These are phyloP conservation scores for Diloba caeruleocephala DNA, from an alignment of 2,888 invertebrate species.

Conservation along the genomic window DNA sequence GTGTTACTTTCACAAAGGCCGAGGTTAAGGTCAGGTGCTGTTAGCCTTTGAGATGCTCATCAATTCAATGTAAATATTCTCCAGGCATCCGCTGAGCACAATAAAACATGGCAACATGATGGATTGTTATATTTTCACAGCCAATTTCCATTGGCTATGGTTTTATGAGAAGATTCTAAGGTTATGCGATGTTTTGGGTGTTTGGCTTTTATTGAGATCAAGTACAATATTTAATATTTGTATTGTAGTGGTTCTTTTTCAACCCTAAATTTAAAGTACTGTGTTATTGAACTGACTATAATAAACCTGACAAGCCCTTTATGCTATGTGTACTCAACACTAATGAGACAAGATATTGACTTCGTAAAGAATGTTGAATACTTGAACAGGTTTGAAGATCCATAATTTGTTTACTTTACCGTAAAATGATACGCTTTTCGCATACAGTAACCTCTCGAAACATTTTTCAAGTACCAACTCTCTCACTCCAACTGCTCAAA, in stretches of 20 bases:
- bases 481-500: slow-evolving; percentile 19
- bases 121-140: slow-evolving; percentile 76
- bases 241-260: too few relatives aligned
- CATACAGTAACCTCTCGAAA: slow-evolving; percentile 2
- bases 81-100: slow-evolving; percentile 76
- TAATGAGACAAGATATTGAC: slow-evolving; percentile 14
- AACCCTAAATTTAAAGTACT: too few relatives aligned
- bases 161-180: slow-evolving; percentile 56
- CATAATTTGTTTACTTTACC: slow-evolving; percentile 40
- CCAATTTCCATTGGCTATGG: slow-evolving; percentile 61
- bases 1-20: slow-evolving; percentile 66
- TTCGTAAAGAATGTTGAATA: slow-evolving; percentile 29
- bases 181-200: slow-evolving; percentile 24
- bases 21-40: slow-evolving; percentile 78
- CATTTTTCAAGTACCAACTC: slow-evolving; percentile 26
- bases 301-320: too few relatives aligned
- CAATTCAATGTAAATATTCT: slow-evolving; percentile 86
- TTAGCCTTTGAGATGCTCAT: slow-evolving; percentile 77
- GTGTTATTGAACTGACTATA: too few relatives aligned
- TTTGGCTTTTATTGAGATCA: slow-evolving; percentile 21
- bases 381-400: slow-evolving; percentile 6
- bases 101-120: slow-evolving; percentile 80
- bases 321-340: too few relatives aligned
- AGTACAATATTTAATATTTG: not conserved
- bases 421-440: slow-evolving; percentile 23